These are phyloP conservation scores for Saimiri boliviensis DNA, from an alignment of 2,113 vertebrate species.

Conservation along the genomic window DNA sequence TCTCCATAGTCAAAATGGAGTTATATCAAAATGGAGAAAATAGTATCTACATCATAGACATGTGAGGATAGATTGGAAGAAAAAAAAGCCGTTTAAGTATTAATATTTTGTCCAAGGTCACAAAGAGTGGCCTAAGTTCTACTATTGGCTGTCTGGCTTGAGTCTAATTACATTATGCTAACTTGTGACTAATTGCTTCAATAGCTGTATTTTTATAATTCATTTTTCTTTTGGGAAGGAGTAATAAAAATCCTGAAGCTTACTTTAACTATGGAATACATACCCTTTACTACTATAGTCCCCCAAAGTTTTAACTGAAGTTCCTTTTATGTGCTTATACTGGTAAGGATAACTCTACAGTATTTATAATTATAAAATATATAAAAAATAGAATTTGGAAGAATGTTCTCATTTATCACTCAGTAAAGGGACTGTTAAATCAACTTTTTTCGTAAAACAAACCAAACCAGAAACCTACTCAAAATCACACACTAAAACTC, in stretches of 20 bases:
- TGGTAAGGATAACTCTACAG: background rate
- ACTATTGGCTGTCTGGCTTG: background rate
- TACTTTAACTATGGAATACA: background rate
- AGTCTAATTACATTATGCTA: background rate
- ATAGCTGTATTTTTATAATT: background rate
- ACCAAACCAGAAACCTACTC: constrained; percentile 34
- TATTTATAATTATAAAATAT: background rate
- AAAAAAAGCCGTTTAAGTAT: background rate
- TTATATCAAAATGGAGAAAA: no score
- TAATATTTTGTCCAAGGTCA: background rate
- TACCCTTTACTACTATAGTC: background rate
- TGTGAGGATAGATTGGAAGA: no score
- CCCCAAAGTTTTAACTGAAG: background rate
- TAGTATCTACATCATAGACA: no score
- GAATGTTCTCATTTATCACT: background rate
- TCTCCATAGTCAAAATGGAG: no score
- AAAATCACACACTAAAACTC: background rate
- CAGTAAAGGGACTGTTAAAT: constrained; percentile 32
- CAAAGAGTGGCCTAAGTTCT: background rate
- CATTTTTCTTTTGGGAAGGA: background rate
- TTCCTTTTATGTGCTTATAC: background rate
- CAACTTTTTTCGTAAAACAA: constrained; percentile 44
- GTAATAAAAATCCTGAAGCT: background rate
- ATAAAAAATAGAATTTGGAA: background rate
- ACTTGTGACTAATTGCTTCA: background rate